Percentiles rank a stretch among this genome's conserved stretches.
Evolutionary conservation across 2,797 vertebrate genomes (phyloP).

Genomic region (Periophthalmus magnuspinnatus): DNA sequence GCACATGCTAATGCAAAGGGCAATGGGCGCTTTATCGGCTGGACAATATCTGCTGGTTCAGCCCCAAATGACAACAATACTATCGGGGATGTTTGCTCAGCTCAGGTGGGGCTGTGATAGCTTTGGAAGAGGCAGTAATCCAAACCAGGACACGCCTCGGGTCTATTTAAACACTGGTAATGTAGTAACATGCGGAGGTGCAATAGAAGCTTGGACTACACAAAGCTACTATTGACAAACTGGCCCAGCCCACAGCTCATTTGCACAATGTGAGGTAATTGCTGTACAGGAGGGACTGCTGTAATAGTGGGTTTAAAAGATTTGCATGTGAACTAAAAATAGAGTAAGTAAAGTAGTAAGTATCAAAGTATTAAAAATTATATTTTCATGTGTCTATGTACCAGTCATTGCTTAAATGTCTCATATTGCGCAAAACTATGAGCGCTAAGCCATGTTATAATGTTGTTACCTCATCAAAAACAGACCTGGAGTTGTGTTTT

Average conservation of each 20-base stretch:
- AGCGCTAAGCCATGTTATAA: too few relatives aligned
- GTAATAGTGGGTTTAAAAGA: background rate
- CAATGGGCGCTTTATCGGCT: conserved; percentile 26
- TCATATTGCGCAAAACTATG: too few relatives aligned
- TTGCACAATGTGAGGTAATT: background rate
- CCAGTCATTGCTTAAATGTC: too few relatives aligned
- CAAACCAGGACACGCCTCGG: background rate
- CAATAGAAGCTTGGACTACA: background rate
- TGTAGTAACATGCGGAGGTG: background rate
- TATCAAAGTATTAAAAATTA: background rate
- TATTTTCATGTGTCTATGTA: too few relatives aligned
- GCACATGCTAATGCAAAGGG: conserved; percentile 17
- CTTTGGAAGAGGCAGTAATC: conserved; percentile 16
- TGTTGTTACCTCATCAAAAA: too few relatives aligned
- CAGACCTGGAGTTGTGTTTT: too few relatives aligned
- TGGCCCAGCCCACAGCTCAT: background rate
- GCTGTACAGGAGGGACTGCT: background rate
- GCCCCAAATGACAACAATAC: conserved; percentile 11
- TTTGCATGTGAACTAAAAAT: background rate
- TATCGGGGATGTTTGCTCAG: conserved; percentile 18
- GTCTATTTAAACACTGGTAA: conserved; percentile 5
- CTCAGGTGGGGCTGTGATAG: conserved; percentile 24
- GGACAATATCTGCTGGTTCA: conserved; percentile 23
- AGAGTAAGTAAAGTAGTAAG: background rate
- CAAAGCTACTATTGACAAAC: background rate